These are phyloP conservation scores for Pollenia amentaria DNA, from an alignment of 2,888 invertebrate species.

Conservation along the genomic window DNA sequence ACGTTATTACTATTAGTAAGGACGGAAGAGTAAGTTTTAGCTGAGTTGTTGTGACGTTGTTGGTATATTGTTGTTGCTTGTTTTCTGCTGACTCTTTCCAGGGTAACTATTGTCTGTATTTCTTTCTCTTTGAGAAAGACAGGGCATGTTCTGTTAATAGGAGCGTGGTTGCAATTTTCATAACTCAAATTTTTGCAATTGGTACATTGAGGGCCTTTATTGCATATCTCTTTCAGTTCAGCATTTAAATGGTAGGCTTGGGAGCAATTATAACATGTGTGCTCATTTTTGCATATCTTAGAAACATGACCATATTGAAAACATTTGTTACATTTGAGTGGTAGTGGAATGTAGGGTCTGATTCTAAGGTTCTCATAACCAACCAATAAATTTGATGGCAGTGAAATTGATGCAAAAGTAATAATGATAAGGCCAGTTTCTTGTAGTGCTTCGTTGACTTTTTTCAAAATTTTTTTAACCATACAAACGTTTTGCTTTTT, in stretches of 20 bases:
- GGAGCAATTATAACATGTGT: conserved; percentile 23
- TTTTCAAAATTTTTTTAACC: conserved; percentile 14
- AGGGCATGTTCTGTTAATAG: conserved; percentile 4
- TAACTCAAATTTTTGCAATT: conserved; percentile 20
- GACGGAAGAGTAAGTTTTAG: too few species aligned
- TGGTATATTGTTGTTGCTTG: too few species aligned
- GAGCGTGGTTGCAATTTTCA: neutral
- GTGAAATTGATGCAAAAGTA: conserved; percentile 1
- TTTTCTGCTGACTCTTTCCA: too few species aligned
- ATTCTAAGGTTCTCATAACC: conserved; percentile 34
- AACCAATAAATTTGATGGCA: neutral
- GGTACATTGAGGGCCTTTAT: neutral
- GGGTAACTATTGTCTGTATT: neutral
- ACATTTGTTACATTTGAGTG: conserved; percentile 27
- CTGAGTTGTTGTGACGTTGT: too few species aligned
- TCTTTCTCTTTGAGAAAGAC: neutral
- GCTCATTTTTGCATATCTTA: conserved; percentile 6
- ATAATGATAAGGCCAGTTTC: conserved; percentile 17
- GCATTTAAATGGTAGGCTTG: conserved; percentile 13
- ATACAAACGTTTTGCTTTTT: conserved; percentile 8
- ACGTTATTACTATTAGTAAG: too few species aligned
- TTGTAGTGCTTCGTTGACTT: neutral
- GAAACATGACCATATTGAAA: neutral
- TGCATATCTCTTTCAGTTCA: conserved; percentile 26
- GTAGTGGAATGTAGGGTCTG: conserved; percentile 38